Base-by-base conservation (phyloP, 2,888 invertebrate species). In the Phrixothrix hirtus region DNA sequence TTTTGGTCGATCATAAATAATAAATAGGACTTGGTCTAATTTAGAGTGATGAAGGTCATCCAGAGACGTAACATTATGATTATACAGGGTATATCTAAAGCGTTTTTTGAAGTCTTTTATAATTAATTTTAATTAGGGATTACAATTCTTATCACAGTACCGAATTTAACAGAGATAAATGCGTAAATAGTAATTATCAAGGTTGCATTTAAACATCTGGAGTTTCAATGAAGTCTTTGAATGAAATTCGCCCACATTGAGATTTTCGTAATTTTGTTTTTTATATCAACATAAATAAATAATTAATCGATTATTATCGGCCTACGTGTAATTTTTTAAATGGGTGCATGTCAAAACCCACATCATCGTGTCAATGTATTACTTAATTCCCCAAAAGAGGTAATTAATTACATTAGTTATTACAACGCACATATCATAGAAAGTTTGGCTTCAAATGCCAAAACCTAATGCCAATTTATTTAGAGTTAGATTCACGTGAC, bases 321-420 rank as follows among this genome's bases (percentile, higher is more conserved):
- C 48, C 48, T 48, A 48, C 48, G 41, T 48, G 39, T 41, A 26
- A 34, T 27, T 48, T 35, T 27, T 34, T 35, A 48, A 48, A 41
- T 31, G 29, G 37, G 13, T 27, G 32, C 35, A 35, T 21, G 34
- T 39, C 29, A 13, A 14, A 34, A 25, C 16, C 48, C 48, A n/a
- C n/a, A n/a, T n/a, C 35, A 21, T 21, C 7, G 3, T 21, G 3
- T 21, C 7, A 3, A 5, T 21, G 3, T 7, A 7, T 21, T 21
- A 5, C 7, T 21, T 3, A 3, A 7, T 21, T 21, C 4, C 21
- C 21, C 21, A 7, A 21, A 21, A 21, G 30, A 17, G 29, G 30
- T 31, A 41, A 41, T 41, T 31, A 41, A 41, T 41, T 30, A 26
- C 27, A 15, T 38, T 38, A 27, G 13, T 2, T 6, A 10, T 34